Conservation (phyloP, 2,113 vertebrate genomes). For the Rhinogobius similis region DNA sequence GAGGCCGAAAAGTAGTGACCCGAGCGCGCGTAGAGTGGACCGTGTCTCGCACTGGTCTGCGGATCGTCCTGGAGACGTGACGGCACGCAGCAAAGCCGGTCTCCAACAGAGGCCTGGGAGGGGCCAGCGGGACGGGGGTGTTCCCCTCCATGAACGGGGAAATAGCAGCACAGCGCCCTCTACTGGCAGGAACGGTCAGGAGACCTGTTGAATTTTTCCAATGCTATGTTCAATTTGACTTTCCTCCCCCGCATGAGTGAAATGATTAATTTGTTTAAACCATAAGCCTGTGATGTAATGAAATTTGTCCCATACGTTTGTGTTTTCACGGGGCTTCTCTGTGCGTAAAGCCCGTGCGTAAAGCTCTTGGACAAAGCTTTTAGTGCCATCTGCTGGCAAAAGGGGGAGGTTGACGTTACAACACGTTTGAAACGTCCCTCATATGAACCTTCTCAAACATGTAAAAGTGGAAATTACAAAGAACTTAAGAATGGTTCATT, state of each 20-base stretch:
- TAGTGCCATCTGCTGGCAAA: slow-evolving; percentile 19
- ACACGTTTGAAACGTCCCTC: not conserved
- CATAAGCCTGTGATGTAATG: too few relatives aligned
- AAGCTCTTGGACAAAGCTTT: not conserved
- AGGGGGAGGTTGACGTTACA: not conserved
- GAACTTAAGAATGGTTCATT: too few relatives aligned
- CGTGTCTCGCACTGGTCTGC: not conserved
- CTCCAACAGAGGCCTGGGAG: slow-evolving; percentile 7
- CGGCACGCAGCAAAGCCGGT: not conserved
- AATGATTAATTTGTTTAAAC: too few relatives aligned
- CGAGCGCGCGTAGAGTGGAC: not conserved
- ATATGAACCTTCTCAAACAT: not conserved
- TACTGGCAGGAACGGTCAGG: not conserved
- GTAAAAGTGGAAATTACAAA: not conserved
- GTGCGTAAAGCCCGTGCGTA: not conserved
- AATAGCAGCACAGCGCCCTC: slow-evolving; percentile 13
- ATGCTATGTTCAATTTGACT: too few relatives aligned
- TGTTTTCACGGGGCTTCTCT: too few relatives aligned
- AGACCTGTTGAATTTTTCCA: not conserved
- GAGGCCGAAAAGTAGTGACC: not conserved
- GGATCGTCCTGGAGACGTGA: not conserved
- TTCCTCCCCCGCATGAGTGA: too few relatives aligned
- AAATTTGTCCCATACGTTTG: too few relatives aligned
- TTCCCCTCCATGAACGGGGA: not conserved
- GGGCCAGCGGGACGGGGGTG: not conserved